These are phyloP conservation scores for Lacanobia oleracea DNA, from an alignment of 2,888 invertebrate species.

Conservation along the genomic window DNA sequence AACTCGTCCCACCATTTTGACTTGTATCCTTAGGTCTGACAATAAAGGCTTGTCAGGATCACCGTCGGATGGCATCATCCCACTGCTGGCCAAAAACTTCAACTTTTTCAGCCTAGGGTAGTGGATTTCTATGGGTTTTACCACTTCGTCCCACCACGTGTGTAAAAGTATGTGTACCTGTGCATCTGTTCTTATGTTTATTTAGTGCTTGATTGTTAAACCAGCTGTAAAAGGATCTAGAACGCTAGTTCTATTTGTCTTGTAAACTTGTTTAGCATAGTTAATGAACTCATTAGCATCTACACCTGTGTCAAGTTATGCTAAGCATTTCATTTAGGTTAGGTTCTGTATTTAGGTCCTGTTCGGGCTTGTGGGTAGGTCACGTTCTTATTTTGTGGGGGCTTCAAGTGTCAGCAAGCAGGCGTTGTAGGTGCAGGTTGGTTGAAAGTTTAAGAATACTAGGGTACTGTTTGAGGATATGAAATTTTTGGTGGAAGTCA, in stretches of 20 bases:
- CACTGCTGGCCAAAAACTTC: not conserved
- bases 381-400: not conserved
- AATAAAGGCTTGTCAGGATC: not conserved
- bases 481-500: not conserved
- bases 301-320: constrained; percentile 19
- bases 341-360: constrained; percentile 24
- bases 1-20: not conserved
- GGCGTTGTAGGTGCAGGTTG: not conserved
- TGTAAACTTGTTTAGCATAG: constrained; percentile 22
- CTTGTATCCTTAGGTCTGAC: too few species aligned
- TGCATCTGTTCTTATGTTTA: constrained; percentile 11
- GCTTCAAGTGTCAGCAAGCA: not conserved
- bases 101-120: not conserved
- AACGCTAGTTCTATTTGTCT: constrained; percentile 27
- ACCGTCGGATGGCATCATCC: not conserved
- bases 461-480: too few species aligned
- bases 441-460: too few species aligned
- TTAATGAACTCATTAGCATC: constrained; percentile 29
- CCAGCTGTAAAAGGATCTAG: constrained; percentile 35
- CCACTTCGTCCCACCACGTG: too few species aligned
- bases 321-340: constrained; percentile 22
- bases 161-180: too few species aligned
- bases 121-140: not conserved
- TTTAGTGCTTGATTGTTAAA: constrained; percentile 7
- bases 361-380: constrained; percentile 4